Conservation (phyloP, 2,113 vertebrate species). For the Chaetura pelagica region DNA sequence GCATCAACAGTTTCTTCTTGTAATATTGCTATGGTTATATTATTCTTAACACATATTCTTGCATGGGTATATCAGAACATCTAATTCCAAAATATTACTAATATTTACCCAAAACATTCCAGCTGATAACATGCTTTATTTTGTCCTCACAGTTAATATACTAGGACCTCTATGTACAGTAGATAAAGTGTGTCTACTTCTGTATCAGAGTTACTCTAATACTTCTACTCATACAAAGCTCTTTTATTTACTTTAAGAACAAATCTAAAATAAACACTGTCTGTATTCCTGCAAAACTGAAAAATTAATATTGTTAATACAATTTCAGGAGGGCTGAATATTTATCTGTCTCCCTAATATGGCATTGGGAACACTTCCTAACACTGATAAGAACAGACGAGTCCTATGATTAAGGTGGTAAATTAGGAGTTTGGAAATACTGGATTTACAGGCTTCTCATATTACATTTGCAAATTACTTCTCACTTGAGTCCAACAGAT, state of each 20-base stretch:
- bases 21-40: not conserved
- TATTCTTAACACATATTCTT: not conserved
- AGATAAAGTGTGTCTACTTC: not conserved
- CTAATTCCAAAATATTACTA: not conserved
- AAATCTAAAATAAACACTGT: not conserved
- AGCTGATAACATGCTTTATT: not conserved
- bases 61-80: not conserved
- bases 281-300: not conserved
- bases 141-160: not conserved
- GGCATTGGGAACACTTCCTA: not conserved
- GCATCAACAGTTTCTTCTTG: not conserved
- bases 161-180: not conserved
- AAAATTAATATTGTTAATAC: not conserved
- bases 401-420: not conserved
- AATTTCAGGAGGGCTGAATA: not conserved
- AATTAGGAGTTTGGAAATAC: conserved; percentile 11
- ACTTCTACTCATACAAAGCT: not conserved
- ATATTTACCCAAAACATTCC: not conserved
- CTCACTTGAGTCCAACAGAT: not conserved
- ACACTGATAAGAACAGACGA: not conserved
- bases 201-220: not conserved
- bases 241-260: not conserved
- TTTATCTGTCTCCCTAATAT: not conserved
- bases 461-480: conserved; percentile 12
- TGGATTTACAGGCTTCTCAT: conserved; percentile 13